Base-by-base conservation (phyloP, 2,888 invertebrate species). In the Drosophila nr. medialis region DNA sequence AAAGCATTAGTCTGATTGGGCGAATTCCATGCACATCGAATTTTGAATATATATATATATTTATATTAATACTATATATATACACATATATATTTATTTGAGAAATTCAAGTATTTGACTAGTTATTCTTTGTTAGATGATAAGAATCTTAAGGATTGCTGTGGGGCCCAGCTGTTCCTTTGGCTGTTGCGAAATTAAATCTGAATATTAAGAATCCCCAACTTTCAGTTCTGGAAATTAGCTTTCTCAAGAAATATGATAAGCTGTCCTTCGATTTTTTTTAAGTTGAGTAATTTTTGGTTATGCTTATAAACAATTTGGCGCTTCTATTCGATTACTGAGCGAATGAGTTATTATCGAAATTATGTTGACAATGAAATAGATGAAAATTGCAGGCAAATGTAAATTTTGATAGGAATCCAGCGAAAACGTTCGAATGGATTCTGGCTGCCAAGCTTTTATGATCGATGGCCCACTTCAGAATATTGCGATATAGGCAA, bases 381-480 rank as follows among this genome's bases (percentile, higher is more conserved):
- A 15, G 2, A 24, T 45, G 18, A 18, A 29, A 49, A 18, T 29
- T 29, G 49, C 49, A 11, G 29, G 6, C 18, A 15, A 27, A 49
- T 27, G 6, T 18, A 49, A 49, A 49, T 49, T 49, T 18, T 6
- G 15, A 29, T 18, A 1, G 11, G 18, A 49, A 29, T 27, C 13
- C 18, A 27, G 27, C 8, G 21, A 27, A 34, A 8, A 34, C 53
- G 10, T 24, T 53, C 13, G 4, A 15, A 18, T 11, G 18, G 18
- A 13, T 18, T 15, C 7, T 2, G 11, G 18, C 27, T 21, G 18
- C 10, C 24, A 15, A n/a, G 59, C 21, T 36, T 10, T 40, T 24
- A 51, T 65, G 64, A 81, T 80, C 80, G 72, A 79, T 64, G 58
- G 56, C 29, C 45, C 30, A 21, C 32, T 50, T n/a, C 34, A 59